These are phyloP conservation scores for Oryzias woworae DNA, from an alignment of 2,113 vertebrate species.

Conservation along the genomic window DNA sequence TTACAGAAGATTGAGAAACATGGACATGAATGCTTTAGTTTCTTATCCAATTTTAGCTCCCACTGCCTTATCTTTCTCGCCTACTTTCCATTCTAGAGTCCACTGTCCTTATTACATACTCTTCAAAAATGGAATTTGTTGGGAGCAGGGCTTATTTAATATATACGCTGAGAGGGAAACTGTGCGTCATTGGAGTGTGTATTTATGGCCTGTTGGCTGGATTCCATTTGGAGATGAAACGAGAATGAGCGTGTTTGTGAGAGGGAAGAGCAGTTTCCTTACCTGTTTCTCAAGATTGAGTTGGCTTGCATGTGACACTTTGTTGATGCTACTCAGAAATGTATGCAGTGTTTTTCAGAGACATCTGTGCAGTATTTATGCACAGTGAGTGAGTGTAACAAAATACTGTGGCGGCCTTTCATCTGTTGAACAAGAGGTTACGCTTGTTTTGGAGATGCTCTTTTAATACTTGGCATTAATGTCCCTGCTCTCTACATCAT, in stretches of 20 bases:
- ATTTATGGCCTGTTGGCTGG: background rate
- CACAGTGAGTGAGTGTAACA: slow-evolving; percentile 1
- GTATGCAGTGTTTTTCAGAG: slow-evolving; percentile 2
- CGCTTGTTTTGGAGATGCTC: too few relatives aligned
- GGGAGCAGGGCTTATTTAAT: background rate
- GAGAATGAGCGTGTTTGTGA: slow-evolving; percentile 17
- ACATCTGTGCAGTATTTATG: background rate
- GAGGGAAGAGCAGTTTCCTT: slow-evolving; percentile 18
- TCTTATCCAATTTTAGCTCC: slow-evolving; percentile 18
- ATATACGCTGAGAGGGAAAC: background rate
- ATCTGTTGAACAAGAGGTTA: background rate
- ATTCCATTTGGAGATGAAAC: slow-evolving; percentile 8
- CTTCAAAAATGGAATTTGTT: background rate
- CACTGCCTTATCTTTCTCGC: background rate
- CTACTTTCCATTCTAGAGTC: slow-evolving; percentile 1
- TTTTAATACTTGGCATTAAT: too few relatives aligned
- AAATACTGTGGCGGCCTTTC: background rate
- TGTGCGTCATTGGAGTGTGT: background rate
- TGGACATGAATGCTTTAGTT: background rate
- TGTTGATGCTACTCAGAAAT: slow-evolving; percentile 23
- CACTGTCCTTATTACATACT: background rate
- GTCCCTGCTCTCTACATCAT: too few relatives aligned
- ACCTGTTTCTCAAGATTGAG: slow-evolving; percentile 1
- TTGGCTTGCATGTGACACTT: slow-evolving; percentile 4
- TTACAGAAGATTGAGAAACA: slow-evolving; percentile 1